Percentiles rank a stretch among this genome's conserved stretches.
Conservation (phyloP, 53 echinoderm and acorn worm genomes). For the Patiria pectinifera region DNA sequence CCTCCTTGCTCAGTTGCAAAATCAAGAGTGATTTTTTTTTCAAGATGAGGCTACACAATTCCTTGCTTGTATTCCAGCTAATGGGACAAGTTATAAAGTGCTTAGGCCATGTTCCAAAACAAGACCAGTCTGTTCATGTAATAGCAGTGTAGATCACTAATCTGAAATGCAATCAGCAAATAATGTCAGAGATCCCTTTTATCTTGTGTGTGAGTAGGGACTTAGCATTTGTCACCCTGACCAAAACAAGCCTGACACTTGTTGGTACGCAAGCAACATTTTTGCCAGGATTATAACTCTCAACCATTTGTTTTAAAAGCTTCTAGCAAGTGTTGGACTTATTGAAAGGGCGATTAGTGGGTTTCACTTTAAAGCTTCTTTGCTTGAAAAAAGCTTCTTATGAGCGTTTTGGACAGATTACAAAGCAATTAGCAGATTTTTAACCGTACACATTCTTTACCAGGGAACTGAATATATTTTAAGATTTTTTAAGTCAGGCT, state of each 20-base stretch:
- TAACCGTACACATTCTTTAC: no score
- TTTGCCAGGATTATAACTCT: no score
- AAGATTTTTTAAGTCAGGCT: no score
- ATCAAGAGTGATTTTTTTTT: neutral
- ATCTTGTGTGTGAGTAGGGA: neutral
- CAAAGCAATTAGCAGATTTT: no score
- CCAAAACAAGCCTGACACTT: neutral
- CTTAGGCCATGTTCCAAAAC: neutral
- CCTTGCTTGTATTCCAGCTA: neutral
- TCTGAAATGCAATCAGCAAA: conserved; percentile 25
- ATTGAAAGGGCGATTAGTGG: no score
- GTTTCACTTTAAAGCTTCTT: no score
- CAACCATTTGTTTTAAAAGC: no score
- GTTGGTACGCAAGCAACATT: no score
- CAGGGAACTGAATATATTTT: no score
- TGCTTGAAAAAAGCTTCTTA: no score
- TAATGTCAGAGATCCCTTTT: neutral
- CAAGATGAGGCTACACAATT: neutral
- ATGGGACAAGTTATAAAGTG: neutral
- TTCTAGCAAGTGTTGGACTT: no score
- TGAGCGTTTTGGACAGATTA: no score
- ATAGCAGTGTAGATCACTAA: neutral
- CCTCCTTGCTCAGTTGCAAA: neutral
- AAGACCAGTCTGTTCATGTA: neutral
- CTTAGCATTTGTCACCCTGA: neutral